Conservation (phyloP, 2,113 vertebrate genomes). For the Tylochromis polylepis region DNA sequence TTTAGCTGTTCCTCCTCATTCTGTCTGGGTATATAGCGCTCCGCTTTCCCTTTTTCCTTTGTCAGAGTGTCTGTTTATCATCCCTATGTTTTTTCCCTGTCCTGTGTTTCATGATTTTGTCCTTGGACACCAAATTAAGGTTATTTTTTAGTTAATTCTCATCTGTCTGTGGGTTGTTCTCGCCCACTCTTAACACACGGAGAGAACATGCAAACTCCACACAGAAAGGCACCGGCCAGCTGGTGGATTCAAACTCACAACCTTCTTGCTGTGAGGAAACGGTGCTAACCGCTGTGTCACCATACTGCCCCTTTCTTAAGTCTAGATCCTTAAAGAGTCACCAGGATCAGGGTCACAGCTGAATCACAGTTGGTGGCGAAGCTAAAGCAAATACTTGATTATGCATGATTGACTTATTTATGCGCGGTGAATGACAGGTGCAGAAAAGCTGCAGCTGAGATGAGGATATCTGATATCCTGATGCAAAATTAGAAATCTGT, state of each 20-base stretch:
- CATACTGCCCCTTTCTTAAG: background rate
- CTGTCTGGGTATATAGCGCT: background rate
- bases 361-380: background rate
- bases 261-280: too few relatives aligned
- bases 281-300: too few relatives aligned
- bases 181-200: background rate
- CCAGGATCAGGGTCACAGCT: accelerated
- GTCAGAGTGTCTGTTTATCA: background rate
- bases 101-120: background rate
- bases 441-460: background rate
- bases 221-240: background rate
- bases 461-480: background rate
- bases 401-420: background rate
- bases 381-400: background rate
- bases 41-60: accelerated
- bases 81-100: background rate
- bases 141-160: too few relatives aligned
- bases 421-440: background rate
- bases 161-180: background rate
- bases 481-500: background rate
- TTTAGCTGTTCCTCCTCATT: background rate
- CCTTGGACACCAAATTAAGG: too few relatives aligned
- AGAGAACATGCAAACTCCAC: background rate
- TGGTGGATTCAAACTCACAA: background rate
- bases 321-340: background rate